These are phyloP conservation scores for Achlya flavicornis DNA, from an alignment of 2,888 invertebrate species.

Conservation along the genomic window DNA sequence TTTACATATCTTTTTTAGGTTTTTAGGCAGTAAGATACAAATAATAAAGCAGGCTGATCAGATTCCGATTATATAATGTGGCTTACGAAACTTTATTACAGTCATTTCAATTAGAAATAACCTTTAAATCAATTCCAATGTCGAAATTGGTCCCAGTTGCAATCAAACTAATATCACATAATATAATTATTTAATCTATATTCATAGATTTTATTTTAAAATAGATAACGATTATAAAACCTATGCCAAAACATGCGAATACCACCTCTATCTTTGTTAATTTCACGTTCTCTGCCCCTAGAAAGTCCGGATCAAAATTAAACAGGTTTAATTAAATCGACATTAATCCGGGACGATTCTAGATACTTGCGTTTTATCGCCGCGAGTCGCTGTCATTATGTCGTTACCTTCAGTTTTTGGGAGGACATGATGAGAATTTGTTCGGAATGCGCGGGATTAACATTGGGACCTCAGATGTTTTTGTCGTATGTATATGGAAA, in stretches of 20 bases:
- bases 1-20: too few relatives aligned
- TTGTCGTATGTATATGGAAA: constrained; percentile 19
- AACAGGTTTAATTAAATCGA: constrained; percentile 82
- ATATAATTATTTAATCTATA: too few relatives aligned
- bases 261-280: constrained; percentile 21
- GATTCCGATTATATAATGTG: too few relatives aligned
- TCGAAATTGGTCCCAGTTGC: too few relatives aligned
- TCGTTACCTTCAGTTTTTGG: constrained; percentile 70
- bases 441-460: constrained; percentile 57
- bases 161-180: too few relatives aligned
- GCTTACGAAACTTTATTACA: too few relatives aligned
- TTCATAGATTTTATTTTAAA: neutral
- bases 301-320: constrained; percentile 67
- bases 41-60: too few relatives aligned
- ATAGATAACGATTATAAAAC: neutral
- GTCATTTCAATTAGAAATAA: too few relatives aligned
- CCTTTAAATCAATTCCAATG: too few relatives aligned
- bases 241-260: constrained; percentile 26
- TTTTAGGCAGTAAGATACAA: too few relatives aligned
- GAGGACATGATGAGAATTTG: constrained; percentile 58
- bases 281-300: constrained; percentile 40
- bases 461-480: constrained; percentile 42
- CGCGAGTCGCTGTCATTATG: constrained; percentile 73
- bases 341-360: constrained; percentile 76
- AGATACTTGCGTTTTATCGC: constrained; percentile 66